A percentile compares a stretch with the other conserved stretches of the same genome.
phyloP scores from a whole-genome alignment of 2,888 invertebrate species.

The Myathropa florea region DNA sequence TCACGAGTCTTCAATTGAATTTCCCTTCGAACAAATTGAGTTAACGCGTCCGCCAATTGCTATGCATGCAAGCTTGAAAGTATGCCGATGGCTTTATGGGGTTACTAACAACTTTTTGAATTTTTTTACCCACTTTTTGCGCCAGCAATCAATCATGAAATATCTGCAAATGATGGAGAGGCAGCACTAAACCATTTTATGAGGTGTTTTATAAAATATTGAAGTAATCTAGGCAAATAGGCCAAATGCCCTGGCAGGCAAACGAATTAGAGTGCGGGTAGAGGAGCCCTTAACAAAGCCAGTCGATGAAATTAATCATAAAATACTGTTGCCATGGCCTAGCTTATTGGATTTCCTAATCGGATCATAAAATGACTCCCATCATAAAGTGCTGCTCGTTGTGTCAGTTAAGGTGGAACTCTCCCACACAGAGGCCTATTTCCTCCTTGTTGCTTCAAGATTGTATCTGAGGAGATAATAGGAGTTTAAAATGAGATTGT shows the following conservation, averaged over 20 bases:
- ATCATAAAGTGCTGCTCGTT: conserved; percentile 39
- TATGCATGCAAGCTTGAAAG: not conserved
- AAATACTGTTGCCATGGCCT: conserved; percentile 53
- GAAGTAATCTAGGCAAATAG: conserved; percentile 16
- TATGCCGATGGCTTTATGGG: conserved; percentile 4
- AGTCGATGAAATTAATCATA: conserved; percentile 56
- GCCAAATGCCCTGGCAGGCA: conserved; percentile 6
- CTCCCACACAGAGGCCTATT: not conserved
- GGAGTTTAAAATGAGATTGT: not conserved
- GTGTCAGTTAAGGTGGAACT: not conserved
- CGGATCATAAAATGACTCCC: conserved; percentile 63
- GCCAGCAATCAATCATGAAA: conserved; percentile 38
- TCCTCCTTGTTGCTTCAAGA: not conserved
- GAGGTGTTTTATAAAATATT: conserved; percentile 54
- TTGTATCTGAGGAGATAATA: not conserved
- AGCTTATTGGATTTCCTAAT: conserved; percentile 65
- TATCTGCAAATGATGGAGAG: not conserved
- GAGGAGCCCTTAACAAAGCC: conserved; percentile 1
- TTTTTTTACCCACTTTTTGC: not conserved
- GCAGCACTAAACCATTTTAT: conserved; percentile 31
- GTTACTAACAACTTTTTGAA: not conserved
- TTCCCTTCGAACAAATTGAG: conserved; percentile 44
- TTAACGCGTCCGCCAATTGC: conserved; percentile 23
- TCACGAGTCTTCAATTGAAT: conserved; percentile 44
- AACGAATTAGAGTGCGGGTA: not conserved